Conservation (phyloP, 2,888 invertebrate species). For the Pegoplata infirma region DNA sequence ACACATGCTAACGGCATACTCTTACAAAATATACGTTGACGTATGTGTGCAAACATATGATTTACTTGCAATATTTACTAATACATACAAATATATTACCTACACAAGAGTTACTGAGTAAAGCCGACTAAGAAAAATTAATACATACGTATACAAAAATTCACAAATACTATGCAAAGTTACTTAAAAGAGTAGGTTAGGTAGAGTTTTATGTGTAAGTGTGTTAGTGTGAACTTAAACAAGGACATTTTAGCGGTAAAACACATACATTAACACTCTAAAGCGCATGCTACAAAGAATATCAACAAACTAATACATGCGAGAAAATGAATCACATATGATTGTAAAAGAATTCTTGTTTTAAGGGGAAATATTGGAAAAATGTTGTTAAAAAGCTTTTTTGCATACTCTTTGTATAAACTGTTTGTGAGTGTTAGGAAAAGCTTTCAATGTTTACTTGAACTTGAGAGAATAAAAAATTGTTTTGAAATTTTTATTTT, state of each 20-base stretch:
- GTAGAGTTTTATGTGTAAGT: constrained; percentile 8
- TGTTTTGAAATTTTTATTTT: not conserved
- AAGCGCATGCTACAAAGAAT: constrained; percentile 49
- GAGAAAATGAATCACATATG: no score
- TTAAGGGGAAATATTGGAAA: constrained; percentile 34
- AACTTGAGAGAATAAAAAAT: constrained; percentile 17
- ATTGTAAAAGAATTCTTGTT: not conserved
- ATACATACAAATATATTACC: not conserved
- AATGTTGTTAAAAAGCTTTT: constrained; percentile 32
- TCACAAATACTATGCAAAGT: not conserved
- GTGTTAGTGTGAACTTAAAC: constrained; percentile 62
- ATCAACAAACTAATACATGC: not conserved
- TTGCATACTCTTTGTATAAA: no score
- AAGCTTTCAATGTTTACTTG: constrained; percentile 18
- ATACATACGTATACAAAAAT: not conserved
- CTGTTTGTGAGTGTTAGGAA: no score
- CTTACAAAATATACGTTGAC: not conserved
- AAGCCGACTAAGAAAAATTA: not conserved
- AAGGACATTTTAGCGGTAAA: constrained; percentile 65
- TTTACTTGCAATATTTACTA: not conserved
- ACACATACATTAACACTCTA: constrained; percentile 25
- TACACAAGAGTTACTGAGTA: not conserved
- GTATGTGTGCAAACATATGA: no score
- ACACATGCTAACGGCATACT: not conserved
- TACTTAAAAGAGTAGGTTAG: constrained; percentile 4